Base-by-base conservation (phyloP, 2,888 invertebrate genomes). In the Marronus borbonicus region DNA sequence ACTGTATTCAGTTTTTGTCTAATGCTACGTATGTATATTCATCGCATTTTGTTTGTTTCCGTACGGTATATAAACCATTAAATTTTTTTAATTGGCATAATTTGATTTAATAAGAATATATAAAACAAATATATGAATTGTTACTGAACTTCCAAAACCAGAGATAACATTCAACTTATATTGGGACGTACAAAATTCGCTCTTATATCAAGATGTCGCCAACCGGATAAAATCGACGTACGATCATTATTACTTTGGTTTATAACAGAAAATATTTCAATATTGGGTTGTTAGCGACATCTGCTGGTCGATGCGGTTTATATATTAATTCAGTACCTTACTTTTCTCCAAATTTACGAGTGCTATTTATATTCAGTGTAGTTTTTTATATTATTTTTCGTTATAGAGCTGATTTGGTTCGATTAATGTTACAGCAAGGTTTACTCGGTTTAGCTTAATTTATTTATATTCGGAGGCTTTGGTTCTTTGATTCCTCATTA, bases 271-370 rank as follows among this genome's bases (percentile, higher is more conserved):
- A 70, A 70, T 70, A 70, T 58, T 70, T 70, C 58, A 70, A 58
- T 70, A 69, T 69, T 52, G 70, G 58, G 70, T 70, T 70, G 70
- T 70, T 70, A 70, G 58, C 70, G 39, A 58, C 70, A 70, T 70
- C 55, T 70, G 70, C 39, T 58, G 55, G 58, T 55, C 31, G 70
- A 58, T 70, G 70, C 70, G 70, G 70, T 70, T 58, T 70, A 70
- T 70, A 70, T 70, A 70, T 70, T 70, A 70, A 70, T 70, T 58
- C 58, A 55, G 36, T 70, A 36, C 20, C 36, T 17, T 39, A 70
- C 58, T 70, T 70, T 55, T 58, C 55, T 17, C n/a, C 70, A 70
- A 70, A 70, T 70, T 70, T 70, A 70, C 70, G 70, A 58, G 58
- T 10, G 17, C 36, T 1, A 70, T 70, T 58, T 58, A 10, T 58